Evolutionary conservation across 1,140 invertebrate species (phyloP), one percentile per base, ranked within the genome.

Genomic region (Drosophila repleta): DNA sequence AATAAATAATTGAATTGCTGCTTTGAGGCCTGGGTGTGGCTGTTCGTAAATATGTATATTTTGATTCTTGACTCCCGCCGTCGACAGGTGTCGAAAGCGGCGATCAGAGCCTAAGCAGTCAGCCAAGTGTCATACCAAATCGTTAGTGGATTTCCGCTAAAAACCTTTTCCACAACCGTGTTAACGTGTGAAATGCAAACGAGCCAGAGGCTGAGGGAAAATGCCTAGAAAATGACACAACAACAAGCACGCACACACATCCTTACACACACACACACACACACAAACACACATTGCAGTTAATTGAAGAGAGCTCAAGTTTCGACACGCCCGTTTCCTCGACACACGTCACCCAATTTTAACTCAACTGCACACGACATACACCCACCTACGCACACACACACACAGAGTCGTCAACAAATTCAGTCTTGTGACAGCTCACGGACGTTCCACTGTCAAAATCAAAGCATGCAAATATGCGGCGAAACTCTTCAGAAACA

Each of bases 11-110:
- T 65, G 49, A 26, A 65, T 48, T 52, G 18, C 17, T 11, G 18
- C 13, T 18, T 15, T 13, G 26, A 2, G 46, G 15, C 39, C 18
- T 45, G 77, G 73, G 80, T 64, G 82, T 76, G 81, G 77, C 78
- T n/a, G 15, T 63, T 76, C 65, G 64, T 51, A 46, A 7, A 43
- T 6, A 17, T 17, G n/a, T 8, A 41, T 41, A 66, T 46, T 35
- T 65, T 58, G 26, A 46, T 52, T 65, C 53, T 46, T 20, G 45
- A 74, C 45, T 67, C 35, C 17, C 39, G 35, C 48, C 43, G n/a
- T 57, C 55, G 76, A 80, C 80, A 80, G 70, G 61, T 85, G 80
- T 64, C 65, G 81, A 84, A 67, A 80, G 80, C 52, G 24, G 21
- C 21, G 45, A 29, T 35, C 32, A 61, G 37, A 32, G 15, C 8